Evolutionary conservation across 2,797 vertebrate genomes (phyloP).

Genomic region (Spea hammondii): DNA sequence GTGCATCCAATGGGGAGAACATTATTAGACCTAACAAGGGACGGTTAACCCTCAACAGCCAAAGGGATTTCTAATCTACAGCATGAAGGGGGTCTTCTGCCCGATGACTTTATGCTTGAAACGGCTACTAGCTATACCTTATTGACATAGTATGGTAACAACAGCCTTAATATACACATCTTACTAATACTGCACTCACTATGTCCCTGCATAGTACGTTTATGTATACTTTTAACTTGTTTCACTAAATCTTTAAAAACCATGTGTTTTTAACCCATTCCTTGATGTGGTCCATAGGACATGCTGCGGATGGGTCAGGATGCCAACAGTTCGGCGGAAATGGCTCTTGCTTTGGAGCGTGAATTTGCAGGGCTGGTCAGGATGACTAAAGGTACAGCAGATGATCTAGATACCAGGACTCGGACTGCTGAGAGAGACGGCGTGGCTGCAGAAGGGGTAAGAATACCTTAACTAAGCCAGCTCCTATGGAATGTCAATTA

Average conservation of each 20-base stretch:
- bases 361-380: constrained; percentile 62
- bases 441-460: constrained; percentile 60
- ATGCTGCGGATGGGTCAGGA: constrained; percentile 64
- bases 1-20: no score
- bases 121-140: no score
- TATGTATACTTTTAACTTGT: not conserved
- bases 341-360: constrained; percentile 67
- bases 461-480: not conserved
- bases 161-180: no score
- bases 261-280: not conserved
- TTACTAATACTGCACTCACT: no score
- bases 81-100: no score
- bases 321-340: constrained; percentile 69
- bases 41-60: no score
- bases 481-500: not conserved
- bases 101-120: no score
- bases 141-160: no score
- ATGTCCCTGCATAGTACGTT: no score
- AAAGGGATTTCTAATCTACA: no score
- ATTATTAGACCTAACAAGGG: no score
- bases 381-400: constrained; percentile 56
- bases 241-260: constrained; percentile 32
- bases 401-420: constrained; percentile 56
- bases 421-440: constrained; percentile 51
- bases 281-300: constrained; percentile 62